Percentiles rank a stretch among this genome's conserved stretches.
Conservation (phyloP, 2,888 invertebrate species). For the Craniophora ligustri region DNA sequence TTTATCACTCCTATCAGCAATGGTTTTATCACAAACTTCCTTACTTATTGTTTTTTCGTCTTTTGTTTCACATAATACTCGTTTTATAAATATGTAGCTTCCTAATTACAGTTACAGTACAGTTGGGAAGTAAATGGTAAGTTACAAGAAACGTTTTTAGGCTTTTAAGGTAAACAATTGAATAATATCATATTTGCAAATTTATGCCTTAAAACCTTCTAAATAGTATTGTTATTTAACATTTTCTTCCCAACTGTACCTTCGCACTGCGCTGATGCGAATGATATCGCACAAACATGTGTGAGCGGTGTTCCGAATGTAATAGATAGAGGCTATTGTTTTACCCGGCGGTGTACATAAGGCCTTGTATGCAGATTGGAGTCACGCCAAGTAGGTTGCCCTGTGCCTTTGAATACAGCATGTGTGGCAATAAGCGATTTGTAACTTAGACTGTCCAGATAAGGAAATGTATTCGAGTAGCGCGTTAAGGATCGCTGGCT, state of each 20-base stretch:
- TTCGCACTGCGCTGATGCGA: constrained; percentile 36
- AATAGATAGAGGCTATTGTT: constrained; percentile 56
- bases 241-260: not conserved
- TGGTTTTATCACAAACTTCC: too few species aligned
- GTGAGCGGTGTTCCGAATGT: constrained; percentile 43
- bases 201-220: too few species aligned
- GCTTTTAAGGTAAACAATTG: too few species aligned
- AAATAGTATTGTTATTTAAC: constrained; percentile 13
- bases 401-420: constrained; percentile 1
- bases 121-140: too few species aligned
- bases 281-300: constrained; percentile 42
- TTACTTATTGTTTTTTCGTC: too few species aligned
- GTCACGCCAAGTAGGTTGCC: constrained; percentile 33
- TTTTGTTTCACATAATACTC: too few species aligned
- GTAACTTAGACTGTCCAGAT: constrained; percentile 33
- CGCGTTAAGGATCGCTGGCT: not conserved
- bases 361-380: constrained; percentile 43
- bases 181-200: too few species aligned
- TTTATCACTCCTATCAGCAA: too few species aligned
- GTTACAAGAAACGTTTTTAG: too few species aligned
- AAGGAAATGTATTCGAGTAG: constrained; percentile 18
- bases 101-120: too few species aligned
- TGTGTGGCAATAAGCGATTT: constrained; percentile 27
- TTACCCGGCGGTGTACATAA: constrained; percentile 32
- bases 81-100: too few species aligned